These are phyloP conservation scores for Urocyon cinereoargenteus DNA, from an alignment of 2,797 vertebrate species.

Conservation along the genomic window DNA sequence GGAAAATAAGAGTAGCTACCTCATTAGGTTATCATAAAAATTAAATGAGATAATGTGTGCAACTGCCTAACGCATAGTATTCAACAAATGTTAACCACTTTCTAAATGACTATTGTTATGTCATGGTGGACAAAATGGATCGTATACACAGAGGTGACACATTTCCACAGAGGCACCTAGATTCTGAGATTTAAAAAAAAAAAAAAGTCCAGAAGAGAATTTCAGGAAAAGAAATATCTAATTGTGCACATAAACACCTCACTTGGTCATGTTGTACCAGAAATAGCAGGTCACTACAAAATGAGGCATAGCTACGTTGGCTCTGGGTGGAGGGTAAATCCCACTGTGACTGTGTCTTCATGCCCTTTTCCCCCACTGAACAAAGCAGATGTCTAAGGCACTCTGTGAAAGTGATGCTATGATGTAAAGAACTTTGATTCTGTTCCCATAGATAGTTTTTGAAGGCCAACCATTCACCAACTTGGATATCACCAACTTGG, in stretches of 20 bases:
- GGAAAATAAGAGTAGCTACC: neutral
- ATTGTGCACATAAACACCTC: neutral
- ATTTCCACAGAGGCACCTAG: neutral
- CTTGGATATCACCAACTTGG: neutral
- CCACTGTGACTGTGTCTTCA: fast-evolving
- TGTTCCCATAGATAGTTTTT: neutral
- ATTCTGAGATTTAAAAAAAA: neutral
- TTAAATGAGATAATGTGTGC: neutral
- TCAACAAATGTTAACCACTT: neutral
- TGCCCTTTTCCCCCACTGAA: neutral
- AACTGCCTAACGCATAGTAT: neutral
- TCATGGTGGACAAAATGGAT: neutral
- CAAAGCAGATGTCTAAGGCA: neutral
- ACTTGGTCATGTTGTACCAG: neutral
- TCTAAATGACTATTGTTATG: neutral
- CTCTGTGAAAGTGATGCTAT: neutral
- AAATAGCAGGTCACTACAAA: neutral
- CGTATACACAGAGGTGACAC: fast-evolving
- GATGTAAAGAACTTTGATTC: neutral
- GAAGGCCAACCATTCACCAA: neutral
- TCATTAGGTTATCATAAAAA: neutral
- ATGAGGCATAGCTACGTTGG: fast-evolving
- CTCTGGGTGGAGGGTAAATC: neutral
- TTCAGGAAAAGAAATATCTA: neutral
- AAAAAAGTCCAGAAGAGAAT: neutral